Conservation (phyloP, 2,113 vertebrate species). For the Asarcornis scutulata region DNA sequence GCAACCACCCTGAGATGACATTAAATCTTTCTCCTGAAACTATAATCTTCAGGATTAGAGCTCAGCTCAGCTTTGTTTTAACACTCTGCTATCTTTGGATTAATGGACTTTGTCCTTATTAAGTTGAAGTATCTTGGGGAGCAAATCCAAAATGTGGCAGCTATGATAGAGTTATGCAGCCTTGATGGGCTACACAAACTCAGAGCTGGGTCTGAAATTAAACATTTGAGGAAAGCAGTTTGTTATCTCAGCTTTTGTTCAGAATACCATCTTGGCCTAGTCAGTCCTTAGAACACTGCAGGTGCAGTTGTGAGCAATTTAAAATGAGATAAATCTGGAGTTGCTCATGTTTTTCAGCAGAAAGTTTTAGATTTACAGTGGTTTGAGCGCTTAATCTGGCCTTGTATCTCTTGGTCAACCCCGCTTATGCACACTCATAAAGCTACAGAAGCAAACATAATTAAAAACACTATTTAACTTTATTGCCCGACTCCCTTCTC, state of each 20-base stretch:
- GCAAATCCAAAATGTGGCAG: not conserved
- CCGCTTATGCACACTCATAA: not conserved
- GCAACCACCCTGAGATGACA: not conserved
- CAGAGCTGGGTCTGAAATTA: not conserved
- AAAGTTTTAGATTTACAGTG: not conserved
- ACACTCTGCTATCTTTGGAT: not conserved
- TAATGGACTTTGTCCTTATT: not conserved
- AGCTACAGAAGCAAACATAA: conserved; percentile 29
- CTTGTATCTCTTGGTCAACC: not conserved
- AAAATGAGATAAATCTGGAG: not conserved
- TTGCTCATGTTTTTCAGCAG: not conserved
- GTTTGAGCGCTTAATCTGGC: not conserved
- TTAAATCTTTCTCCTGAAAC: conserved; percentile 45
- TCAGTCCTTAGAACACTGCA: not conserved
- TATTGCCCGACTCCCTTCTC: not conserved
- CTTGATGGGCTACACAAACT: not conserved
- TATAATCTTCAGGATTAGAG: conserved; percentile 35
- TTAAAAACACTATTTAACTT: conserved; percentile 6
- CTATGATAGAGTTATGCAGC: not conserved
- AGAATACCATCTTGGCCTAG: not conserved
- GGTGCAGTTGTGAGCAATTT: not conserved
- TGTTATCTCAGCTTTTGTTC: not conserved
- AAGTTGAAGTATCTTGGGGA: not conserved
- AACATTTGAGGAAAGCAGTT: not conserved
- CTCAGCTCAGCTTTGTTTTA: not conserved